phyloP scores from a whole-genome alignment of 2,888 invertebrate genomes.

The Drosophila parthenogenetica region DNA sequence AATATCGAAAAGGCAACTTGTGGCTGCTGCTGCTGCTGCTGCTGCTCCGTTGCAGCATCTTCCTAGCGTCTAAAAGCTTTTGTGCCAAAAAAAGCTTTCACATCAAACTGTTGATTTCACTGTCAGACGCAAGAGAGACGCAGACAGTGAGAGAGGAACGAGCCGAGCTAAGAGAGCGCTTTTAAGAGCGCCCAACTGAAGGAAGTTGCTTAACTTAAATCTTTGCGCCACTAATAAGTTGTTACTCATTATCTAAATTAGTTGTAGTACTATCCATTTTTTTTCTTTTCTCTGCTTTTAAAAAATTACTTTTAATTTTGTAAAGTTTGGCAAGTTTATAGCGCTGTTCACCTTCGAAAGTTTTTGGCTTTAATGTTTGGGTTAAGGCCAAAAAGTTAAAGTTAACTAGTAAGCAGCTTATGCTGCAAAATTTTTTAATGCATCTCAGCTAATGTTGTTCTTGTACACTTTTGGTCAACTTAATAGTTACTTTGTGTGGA shows the following conservation, averaged over 20 bases:
- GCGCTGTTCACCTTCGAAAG: background rate
- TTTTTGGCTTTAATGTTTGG: conserved; percentile 1
- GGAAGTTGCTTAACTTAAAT: background rate
- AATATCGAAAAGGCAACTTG: conserved; percentile 77
- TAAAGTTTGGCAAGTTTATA: background rate
- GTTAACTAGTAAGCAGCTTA: conserved; percentile 2
- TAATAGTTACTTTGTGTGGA: no score
- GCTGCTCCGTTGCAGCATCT: conserved; percentile 46
- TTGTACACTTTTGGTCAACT: no score
- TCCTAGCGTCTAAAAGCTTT: conserved; percentile 42
- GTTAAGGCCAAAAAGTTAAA: background rate
- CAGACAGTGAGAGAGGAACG: conserved; percentile 17
- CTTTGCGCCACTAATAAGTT: conserved; percentile 9
- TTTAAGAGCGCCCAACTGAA: conserved; percentile 15
- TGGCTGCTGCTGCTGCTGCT: conserved; percentile 43
- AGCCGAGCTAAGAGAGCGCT: background rate
- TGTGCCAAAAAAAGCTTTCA: conserved; percentile 45
- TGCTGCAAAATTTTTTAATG: no score
- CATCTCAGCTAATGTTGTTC: no score
- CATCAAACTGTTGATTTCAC: conserved; percentile 66
- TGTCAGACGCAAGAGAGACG: background rate
- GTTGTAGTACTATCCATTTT: conserved; percentile 1
- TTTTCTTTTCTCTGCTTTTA: background rate
- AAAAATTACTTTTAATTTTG: conserved; percentile 14
- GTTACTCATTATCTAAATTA: conserved; percentile 9